phyloP scores from a whole-genome alignment of 2,888 invertebrate species.

The Drosophila falleni region DNA sequence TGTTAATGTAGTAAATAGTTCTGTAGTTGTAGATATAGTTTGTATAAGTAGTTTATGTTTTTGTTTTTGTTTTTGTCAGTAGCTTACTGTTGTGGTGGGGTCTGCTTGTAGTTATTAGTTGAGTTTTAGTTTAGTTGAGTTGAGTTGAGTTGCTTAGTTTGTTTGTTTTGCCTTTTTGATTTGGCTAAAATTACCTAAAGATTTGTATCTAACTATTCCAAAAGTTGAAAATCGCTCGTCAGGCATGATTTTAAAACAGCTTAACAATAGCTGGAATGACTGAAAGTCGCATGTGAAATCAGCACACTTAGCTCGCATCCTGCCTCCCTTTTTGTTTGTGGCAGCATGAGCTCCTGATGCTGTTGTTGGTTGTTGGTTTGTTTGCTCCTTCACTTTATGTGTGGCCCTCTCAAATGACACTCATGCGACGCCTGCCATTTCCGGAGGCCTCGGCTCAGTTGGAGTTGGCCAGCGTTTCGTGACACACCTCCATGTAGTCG shows the following conservation, averaged over 20 bases:
- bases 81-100: slow-evolving; percentile 40
- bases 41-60: slow-evolving; percentile 40
- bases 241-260: slow-evolving; percentile 48
- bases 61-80: slow-evolving; percentile 36
- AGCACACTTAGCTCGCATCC: slow-evolving; percentile 33
- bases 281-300: slow-evolving; percentile 63
- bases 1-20: slow-evolving; percentile 64
- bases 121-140: slow-evolving; percentile 31
- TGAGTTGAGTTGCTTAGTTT: slow-evolving; percentile 44
- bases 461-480: slow-evolving; percentile 91
- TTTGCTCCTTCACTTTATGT: slow-evolving; percentile 31
- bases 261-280: slow-evolving; percentile 62
- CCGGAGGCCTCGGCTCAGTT: slow-evolving; percentile 81
- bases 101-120: slow-evolving; percentile 35
- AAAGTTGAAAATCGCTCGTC: slow-evolving; percentile 32
- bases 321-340: slow-evolving; percentile 8
- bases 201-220: slow-evolving; percentile 61
- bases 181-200: slow-evolving; percentile 56
- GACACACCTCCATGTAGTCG: slow-evolving; percentile 98
- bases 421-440: slow-evolving; percentile 80
- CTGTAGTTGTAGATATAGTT: slow-evolving; percentile 36
- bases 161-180: slow-evolving; percentile 36
- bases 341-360: slow-evolving; percentile 5
- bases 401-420: slow-evolving; percentile 73
- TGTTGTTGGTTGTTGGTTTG: slow-evolving; percentile 20